A percentile compares a stretch with the other conserved stretches of the same genome.
Conservation (phyloP, 2,888 invertebrate genomes). For the Nemotelus pantherinus region DNA sequence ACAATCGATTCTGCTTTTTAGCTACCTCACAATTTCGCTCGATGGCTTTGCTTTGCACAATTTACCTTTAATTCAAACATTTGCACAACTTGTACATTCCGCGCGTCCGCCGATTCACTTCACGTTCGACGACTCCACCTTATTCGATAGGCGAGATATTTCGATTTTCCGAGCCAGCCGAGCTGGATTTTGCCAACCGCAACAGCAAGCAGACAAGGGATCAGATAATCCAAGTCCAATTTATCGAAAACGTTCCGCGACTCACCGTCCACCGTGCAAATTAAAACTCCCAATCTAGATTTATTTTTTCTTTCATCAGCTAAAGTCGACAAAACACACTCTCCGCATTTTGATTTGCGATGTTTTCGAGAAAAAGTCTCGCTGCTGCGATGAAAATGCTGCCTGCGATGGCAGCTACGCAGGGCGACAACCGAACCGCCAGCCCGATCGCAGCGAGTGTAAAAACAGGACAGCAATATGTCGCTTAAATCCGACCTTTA, state of each 20-base stretch:
- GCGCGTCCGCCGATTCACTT: conserved; percentile 18
- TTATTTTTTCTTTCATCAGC: conserved; percentile 39
- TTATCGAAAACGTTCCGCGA: background rate
- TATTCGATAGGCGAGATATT: conserved; percentile 1
- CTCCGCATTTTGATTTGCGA: conserved; percentile 38
- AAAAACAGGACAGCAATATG: background rate
- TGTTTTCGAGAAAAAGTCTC: conserved; percentile 37
- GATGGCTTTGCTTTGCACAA: conserved; percentile 2
- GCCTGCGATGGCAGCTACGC: conserved; percentile 11
- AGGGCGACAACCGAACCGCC: background rate
- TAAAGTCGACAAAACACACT: conserved; percentile 31
- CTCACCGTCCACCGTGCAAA: conserved; percentile 7
- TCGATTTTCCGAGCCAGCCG: conserved; percentile 1
- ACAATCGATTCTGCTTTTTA: conserved; percentile 11
- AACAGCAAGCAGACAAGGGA: conserved; percentile 4
- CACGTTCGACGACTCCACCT: background rate
- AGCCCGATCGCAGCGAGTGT: background rate
- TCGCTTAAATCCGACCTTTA: no score
- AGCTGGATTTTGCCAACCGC: background rate
- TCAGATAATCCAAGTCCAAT: background rate
- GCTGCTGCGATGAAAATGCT: conserved; percentile 29
- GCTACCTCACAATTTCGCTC: background rate
- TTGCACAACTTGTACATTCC: conserved; percentile 47
- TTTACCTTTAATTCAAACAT: conserved; percentile 49
- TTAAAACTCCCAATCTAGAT: background rate